phyloP scores from a whole-genome alignment of 2,888 invertebrate species.

The Periphyllus acericola region DNA sequence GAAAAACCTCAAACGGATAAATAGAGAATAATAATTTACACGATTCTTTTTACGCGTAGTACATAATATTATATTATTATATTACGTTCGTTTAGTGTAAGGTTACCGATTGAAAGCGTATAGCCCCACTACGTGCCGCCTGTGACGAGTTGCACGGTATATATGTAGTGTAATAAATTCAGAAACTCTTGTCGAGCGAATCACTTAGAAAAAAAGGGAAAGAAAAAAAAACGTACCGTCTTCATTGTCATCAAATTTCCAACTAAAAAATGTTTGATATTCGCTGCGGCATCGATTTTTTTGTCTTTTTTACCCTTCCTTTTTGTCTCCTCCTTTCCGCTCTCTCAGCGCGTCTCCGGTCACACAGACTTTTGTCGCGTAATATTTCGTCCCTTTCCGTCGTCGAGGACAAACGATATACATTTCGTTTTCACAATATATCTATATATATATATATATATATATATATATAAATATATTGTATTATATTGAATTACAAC shows the following conservation, averaged over 20 bases:
- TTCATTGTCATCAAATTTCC: neutral
- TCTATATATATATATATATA: too few relatives aligned
- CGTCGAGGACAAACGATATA: neutral
- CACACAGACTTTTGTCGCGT: neutral
- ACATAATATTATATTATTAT: neutral
- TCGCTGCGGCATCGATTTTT: neutral
- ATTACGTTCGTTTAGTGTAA: too few relatives aligned
- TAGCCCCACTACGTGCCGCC: neutral
- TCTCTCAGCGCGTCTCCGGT: neutral
- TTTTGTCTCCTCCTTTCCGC: neutral
- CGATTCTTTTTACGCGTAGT: neutral
- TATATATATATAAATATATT: neutral
- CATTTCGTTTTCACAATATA: too few relatives aligned
- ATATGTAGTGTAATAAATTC: neutral
- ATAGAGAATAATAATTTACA: neutral
- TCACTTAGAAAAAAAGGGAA: neutral
- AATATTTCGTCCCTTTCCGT: neutral
- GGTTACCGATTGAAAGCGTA: too few relatives aligned
- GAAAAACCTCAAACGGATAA: neutral
- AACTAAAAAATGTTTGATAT: neutral
- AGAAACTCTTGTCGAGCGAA: neutral
- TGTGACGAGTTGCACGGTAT: neutral
- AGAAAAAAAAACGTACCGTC: neutral
- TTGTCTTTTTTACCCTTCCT: neutral
- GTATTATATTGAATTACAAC: neutral